phyloP scores from a whole-genome alignment of 2,888 invertebrate genomes.

The Drosophila hawaiiensis region DNA sequence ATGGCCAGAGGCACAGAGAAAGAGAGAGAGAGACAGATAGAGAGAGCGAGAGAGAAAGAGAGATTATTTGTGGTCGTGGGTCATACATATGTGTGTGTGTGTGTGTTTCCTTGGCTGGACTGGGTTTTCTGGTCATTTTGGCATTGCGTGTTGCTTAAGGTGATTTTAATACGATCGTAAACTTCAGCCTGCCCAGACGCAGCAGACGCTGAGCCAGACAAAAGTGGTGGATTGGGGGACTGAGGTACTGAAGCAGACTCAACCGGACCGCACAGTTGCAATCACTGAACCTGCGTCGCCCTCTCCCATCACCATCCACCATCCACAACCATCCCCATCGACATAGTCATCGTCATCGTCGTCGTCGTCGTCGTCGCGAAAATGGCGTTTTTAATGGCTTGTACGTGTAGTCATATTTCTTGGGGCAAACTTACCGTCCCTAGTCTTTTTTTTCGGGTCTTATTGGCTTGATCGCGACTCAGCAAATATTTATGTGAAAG shows the following conservation, averaged over 20 bases:
- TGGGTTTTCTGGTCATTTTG: conserved; percentile 65
- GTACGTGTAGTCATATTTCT: conserved; percentile 80
- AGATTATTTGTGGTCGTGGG: conserved; percentile 61
- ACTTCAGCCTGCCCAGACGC: conserved; percentile 69
- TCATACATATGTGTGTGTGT: conserved; percentile 32
- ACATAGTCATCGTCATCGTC: conserved; percentile 19
- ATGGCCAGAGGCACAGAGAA: conserved; percentile 13
- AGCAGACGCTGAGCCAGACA: conserved; percentile 68
- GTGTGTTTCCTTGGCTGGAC: conserved; percentile 24
- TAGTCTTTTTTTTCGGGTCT: conserved; percentile 44
- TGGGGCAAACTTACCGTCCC: conserved; percentile 51
- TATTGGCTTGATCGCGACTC: conserved; percentile 52
- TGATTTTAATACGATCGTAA: conserved; percentile 82
- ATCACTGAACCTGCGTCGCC: conserved; percentile 62
- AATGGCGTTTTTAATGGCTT: conserved; percentile 78
- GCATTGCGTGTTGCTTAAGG: conserved; percentile 79
- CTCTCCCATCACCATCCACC: conserved; percentile 8
- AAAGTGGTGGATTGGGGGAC: conserved; percentile 44
- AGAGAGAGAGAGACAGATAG: not conserved
- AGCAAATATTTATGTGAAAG: conserved; percentile 75
- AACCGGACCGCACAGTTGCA: conserved; percentile 58
- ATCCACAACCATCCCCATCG: conserved; percentile 18
- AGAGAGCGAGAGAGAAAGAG: not conserved
- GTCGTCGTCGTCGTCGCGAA: conserved; percentile 38
- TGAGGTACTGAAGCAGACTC: conserved; percentile 5